Conservation (phyloP, 2,888 invertebrate genomes). For the Pteria penguin region DNA sequence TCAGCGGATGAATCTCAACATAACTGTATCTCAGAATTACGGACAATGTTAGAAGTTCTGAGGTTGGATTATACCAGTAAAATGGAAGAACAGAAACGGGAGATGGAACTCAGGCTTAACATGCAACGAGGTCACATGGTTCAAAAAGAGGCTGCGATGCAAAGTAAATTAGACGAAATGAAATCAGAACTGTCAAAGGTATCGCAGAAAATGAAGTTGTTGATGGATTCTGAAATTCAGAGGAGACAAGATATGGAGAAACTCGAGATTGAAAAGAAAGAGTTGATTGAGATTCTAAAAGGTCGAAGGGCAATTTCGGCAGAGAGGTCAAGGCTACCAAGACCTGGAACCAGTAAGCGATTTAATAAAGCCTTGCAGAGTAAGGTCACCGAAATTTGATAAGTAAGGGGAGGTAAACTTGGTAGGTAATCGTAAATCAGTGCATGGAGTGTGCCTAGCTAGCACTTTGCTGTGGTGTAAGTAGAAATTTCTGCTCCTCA, state of each 20-base stretch:
- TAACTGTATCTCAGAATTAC: slow-evolving; percentile 71
- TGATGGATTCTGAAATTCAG: slow-evolving; percentile 64
- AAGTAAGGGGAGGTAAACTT: not conserved
- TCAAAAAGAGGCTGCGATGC: slow-evolving; percentile 66
- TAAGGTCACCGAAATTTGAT: slow-evolving; percentile 39
- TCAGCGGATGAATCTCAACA: slow-evolving; percentile 61
- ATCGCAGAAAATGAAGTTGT: slow-evolving; percentile 57
- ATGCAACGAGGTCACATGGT: slow-evolving; percentile 74
- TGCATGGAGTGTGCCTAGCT: not conserved
- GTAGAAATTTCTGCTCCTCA: no score
- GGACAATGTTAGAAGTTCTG: slow-evolving; percentile 64
- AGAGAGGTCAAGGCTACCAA: slow-evolving; percentile 5
- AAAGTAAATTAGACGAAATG: slow-evolving; percentile 65
- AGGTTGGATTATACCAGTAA: slow-evolving; percentile 69
- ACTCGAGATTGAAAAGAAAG: slow-evolving; percentile 63
- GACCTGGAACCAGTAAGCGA: not conserved
- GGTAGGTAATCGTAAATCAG: not conserved
- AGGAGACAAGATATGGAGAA: slow-evolving; percentile 64
- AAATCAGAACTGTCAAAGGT: slow-evolving; percentile 61
- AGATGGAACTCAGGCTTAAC: slow-evolving; percentile 71
- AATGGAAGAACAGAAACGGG: slow-evolving; percentile 67
- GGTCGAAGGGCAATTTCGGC: slow-evolving; percentile 27
- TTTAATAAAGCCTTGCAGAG: slow-evolving; percentile 14
- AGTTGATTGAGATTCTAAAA: slow-evolving; percentile 61
- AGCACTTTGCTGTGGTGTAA: no score